Percentiles rank a stretch among this genome's conserved stretches.
phyloP scores from a whole-genome alignment of 2,797 vertebrate genomes.

The Orestias chungarensis region DNA sequence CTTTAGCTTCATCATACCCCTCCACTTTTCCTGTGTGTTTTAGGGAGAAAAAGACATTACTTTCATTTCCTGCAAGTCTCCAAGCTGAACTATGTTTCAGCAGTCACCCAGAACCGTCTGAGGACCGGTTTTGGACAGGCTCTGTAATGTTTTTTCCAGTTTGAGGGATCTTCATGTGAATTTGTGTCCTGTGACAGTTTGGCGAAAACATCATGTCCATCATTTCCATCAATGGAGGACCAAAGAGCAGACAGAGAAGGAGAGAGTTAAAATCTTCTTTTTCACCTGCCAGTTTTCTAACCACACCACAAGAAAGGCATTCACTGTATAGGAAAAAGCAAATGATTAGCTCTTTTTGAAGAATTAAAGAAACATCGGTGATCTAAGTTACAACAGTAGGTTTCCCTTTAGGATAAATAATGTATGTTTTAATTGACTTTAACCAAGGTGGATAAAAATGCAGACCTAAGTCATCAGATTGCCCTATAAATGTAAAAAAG shows the following conservation, averaged over 20 bases:
- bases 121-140: not conserved
- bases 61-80: not conserved
- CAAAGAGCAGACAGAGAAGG: not conserved
- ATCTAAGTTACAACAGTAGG: too few species aligned
- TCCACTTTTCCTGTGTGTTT: not conserved
- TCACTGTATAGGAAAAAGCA: too few species aligned
- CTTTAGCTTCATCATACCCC: not conserved
- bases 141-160: not conserved
- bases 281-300: too few species aligned
- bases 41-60: not conserved
- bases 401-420: too few species aligned
- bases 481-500: too few species aligned
- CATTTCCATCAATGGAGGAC: not conserved
- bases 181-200: not conserved
- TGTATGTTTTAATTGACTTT: too few species aligned
- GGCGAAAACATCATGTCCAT: not conserved
- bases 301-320: too few species aligned
- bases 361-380: too few species aligned
- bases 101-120: not conserved
- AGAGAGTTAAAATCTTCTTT: not conserved
- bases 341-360: too few species aligned
- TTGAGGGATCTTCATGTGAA: not conserved
- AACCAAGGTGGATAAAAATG: too few species aligned
- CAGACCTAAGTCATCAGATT: too few species aligned
- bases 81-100: not conserved